Percentiles rank a stretch among this genome's conserved stretches.
These are phyloP conservation scores for Anguilla marmorata DNA, from an alignment of 2,797 vertebrate species.

Conservation along the genomic window DNA sequence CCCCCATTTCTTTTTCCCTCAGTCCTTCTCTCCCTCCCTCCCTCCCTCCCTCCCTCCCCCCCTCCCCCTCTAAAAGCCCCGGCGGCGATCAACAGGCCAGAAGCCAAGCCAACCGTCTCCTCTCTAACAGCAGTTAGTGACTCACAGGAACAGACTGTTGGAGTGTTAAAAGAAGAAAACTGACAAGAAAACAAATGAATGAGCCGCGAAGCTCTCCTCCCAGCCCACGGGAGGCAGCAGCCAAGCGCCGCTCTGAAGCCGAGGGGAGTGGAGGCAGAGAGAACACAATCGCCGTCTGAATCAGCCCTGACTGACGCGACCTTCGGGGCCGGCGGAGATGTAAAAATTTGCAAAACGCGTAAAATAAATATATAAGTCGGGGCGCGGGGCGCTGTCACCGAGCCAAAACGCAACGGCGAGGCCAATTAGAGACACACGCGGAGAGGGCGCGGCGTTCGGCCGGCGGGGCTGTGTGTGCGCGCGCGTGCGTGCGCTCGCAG, in stretches of 20 bases:
- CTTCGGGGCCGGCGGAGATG: neutral
- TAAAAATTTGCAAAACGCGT: neutral
- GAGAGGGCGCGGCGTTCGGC: neutral
- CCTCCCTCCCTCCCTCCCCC: neutral
- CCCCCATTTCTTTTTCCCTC: too few relatives aligned
- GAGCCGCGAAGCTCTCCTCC: neutral
- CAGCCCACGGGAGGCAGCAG: neutral
- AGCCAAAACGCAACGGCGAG: neutral
- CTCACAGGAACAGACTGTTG: neutral
- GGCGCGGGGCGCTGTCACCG: too few relatives aligned
- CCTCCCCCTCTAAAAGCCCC: neutral
- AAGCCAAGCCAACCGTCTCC: neutral
- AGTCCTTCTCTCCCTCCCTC: neutral
- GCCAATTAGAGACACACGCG: neutral
- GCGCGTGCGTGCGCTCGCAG: too few relatives aligned
- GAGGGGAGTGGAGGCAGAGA: neutral
- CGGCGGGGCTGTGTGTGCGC: neutral
- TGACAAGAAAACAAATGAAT: conserved; percentile 7
- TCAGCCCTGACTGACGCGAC: neutral
- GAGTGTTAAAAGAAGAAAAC: conserved; percentile 7
- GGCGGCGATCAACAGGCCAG: neutral
- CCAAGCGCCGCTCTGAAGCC: neutral
- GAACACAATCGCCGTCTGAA: neutral
- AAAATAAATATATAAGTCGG: neutral
- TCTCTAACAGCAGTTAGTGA: conserved; percentile 6